Evolutionary conservation across 2,113 vertebrate species (phyloP), one percentile per base, ranked within the genome.

Genomic region (Echinops telfairi): DNA sequence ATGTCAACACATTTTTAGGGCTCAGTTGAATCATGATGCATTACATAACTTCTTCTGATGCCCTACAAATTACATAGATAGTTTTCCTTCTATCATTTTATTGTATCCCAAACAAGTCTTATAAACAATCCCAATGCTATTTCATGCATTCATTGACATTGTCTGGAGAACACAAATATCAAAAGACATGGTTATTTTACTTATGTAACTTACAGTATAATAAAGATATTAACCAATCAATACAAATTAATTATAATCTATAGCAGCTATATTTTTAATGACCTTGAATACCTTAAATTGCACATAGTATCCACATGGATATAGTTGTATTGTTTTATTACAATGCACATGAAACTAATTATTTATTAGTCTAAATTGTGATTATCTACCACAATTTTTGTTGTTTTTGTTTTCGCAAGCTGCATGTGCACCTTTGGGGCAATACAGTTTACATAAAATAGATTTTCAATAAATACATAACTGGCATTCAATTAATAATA

Each of bases 241-340:
- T 27, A 29, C 19, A 16, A 23, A 15, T 43, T 43, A 77, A 25
- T 43, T 43, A 94, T 53, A 53, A 53, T 53, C 47, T 8, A 91
- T 12, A 86, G 38, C 12, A 87, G 43, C 15, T 40, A 29, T 4
- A 60, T 73, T 90, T 92, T 86, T 47, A 31, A 62, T 94, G 76
- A 2, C 70, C 4, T 70, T 90, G 57, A n/a, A 60, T 84, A 84
- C 31, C 0, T 93, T 85, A 90, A 90, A 81, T 77, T 89, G 19
- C 3, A 86, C 15, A 22, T 68, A 17, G 66, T 81, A 94, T 6
- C 57, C 1, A 33, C 57, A 11, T 76, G 20, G 38, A 64, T 86
- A n/a, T 71, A 57, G 86, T 64, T 4, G 1, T 53, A 57, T 88
- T 36, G 62, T 92, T 85, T 85, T 15, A 58, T 90, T 95, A 40